Evolutionary conservation across 2,113 vertebrate species (phyloP).

Genomic region (Trogon melanurus): DNA sequence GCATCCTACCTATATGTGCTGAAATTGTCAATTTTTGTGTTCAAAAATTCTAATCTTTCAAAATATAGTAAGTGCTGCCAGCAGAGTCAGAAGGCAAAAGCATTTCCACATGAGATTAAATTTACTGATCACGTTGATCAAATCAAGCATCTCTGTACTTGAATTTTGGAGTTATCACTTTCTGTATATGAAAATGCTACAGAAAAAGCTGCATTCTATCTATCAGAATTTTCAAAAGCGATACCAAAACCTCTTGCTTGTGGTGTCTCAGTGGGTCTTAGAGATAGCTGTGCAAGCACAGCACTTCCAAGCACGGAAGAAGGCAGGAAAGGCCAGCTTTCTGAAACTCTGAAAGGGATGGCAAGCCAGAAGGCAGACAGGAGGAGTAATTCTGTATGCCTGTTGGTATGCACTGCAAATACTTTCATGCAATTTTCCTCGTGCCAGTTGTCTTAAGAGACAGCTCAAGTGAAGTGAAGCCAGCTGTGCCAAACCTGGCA

Average conservation of each 20-base stretch:
- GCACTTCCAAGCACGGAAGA: neutral
- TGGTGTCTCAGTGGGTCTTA: neutral
- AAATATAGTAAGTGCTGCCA: neutral
- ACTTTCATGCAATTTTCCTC: neutral
- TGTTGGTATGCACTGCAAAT: constrained; percentile 18
- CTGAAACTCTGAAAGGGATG: neutral
- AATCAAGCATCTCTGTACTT: neutral
- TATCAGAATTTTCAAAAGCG: neutral
- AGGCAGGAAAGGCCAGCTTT: neutral
- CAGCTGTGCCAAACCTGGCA: constrained; percentile 42
- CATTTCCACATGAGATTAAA: neutral
- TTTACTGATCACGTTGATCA: neutral
- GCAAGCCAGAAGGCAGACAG: constrained; percentile 6
- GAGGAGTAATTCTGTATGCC: neutral
- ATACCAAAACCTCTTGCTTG: neutral
- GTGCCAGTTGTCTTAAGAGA: constrained; percentile 9
- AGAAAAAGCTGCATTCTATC: neutral
- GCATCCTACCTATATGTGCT: neutral
- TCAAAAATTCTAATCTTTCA: neutral
- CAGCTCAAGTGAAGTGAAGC: constrained; percentile 2
- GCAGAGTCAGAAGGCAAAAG: neutral
- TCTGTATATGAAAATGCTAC: neutral
- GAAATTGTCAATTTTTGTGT: neutral
- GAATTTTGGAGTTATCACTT: neutral
- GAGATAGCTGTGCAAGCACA: neutral